These are phyloP conservation scores for Irena cyanogastra DNA, from an alignment of 2,113 vertebrate genomes.

Conservation along the genomic window DNA sequence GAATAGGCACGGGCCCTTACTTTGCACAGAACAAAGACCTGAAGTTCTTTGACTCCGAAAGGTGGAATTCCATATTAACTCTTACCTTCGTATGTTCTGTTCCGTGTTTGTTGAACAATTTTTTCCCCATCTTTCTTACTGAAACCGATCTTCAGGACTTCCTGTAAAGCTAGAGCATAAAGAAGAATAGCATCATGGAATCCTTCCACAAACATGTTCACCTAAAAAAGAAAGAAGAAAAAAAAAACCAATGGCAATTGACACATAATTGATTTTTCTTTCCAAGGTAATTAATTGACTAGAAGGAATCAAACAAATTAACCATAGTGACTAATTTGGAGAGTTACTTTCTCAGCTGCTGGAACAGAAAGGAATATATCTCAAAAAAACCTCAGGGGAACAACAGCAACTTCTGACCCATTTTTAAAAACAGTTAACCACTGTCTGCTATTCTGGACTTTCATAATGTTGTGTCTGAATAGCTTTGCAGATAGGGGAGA, in stretches of 20 bases:
- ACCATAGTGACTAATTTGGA: background rate
- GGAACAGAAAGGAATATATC: background rate
- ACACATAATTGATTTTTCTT: background rate
- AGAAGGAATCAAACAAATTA: background rate
- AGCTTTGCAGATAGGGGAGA: background rate
- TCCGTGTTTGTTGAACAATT: slow-evolving; percentile 89
- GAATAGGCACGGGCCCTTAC: background rate
- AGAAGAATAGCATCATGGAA: slow-evolving; percentile 95
- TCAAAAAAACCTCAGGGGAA: background rate
- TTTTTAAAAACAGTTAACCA: background rate
- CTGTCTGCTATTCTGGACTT: background rate
- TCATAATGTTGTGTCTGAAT: background rate
- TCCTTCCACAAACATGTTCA: slow-evolving; percentile 97
- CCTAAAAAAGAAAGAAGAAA: slow-evolving; percentile 70
- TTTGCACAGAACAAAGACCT: background rate
- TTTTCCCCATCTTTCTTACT: slow-evolving; percentile 88
- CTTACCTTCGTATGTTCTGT: slow-evolving; percentile 94
- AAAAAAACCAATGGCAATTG: background rate
- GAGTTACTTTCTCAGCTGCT: background rate
- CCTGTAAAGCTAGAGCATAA: slow-evolving; percentile 88
- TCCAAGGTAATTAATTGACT: background rate
- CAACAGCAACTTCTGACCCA: background rate
- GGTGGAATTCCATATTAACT: background rate
- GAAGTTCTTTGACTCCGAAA: background rate
- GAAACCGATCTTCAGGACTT: slow-evolving; percentile 85